Evolutionary conservation across 2,113 vertebrate species (phyloP).

Genomic region (Osmerus mordax): DNA sequence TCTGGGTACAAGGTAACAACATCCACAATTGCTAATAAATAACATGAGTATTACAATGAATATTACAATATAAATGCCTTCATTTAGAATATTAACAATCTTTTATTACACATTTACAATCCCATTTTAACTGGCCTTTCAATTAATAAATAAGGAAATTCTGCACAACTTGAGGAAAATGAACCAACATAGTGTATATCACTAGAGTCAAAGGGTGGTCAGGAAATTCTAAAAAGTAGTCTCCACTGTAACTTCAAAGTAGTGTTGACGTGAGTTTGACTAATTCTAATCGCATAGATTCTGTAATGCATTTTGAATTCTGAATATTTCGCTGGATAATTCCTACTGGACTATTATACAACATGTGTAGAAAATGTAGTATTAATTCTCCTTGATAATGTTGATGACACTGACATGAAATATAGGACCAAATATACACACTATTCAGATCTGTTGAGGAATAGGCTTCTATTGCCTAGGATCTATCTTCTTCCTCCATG

Average conservation of each 20-base stretch:
- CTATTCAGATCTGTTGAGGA: slow-evolving; percentile 13
- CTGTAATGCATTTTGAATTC: slow-evolving; percentile 27
- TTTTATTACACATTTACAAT: slow-evolving; percentile 74
- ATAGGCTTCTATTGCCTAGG: background rate
- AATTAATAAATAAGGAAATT: slow-evolving; percentile 43
- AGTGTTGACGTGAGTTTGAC: slow-evolving; percentile 20
- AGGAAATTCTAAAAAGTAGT: slow-evolving; percentile 14
- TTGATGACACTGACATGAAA: slow-evolving; percentile 8
- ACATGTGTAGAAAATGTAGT: slow-evolving; percentile 32
- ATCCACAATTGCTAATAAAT: slow-evolving; percentile 61
- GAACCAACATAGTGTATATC: slow-evolving; percentile 27
- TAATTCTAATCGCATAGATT: slow-evolving; percentile 38
- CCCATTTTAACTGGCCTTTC: slow-evolving; percentile 38
- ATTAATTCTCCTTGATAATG: slow-evolving; percentile 51
- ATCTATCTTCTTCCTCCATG: background rate
- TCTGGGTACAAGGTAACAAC: slow-evolving; percentile 15
- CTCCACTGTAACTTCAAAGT: slow-evolving; percentile 15
- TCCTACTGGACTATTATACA: background rate
- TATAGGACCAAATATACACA: slow-evolving; percentile 26
- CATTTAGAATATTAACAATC: slow-evolving; percentile 73
- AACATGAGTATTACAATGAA: slow-evolving; percentile 71
- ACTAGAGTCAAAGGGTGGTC: slow-evolving; percentile 19
- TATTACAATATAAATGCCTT: slow-evolving; percentile 74
- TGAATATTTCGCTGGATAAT: slow-evolving; percentile 30
- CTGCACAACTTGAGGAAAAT: slow-evolving; percentile 25